Evolutionary conservation across 2,888 invertebrate genomes (phyloP), one percentile per base, ranked within the genome.

Genomic region (Troilus luridus): DNA sequence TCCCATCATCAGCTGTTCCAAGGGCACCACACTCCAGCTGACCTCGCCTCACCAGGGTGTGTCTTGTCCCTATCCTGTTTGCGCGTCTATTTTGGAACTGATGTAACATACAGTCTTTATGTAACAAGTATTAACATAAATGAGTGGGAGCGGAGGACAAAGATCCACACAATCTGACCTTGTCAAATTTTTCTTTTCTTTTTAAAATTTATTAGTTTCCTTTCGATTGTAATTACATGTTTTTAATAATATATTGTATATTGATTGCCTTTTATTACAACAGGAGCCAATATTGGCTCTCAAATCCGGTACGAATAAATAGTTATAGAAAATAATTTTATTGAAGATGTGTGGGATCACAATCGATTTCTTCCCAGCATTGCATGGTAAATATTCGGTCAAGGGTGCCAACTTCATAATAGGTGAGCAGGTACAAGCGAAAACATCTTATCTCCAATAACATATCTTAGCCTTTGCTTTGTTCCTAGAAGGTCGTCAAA

Each of bases 1-100:
- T 67, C 67, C 67, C 67, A 67, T 67, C 67, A 67, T 67, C 67
- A 67, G 67, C 67, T 67, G 67, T 24, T 67, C 67, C 67, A 67
- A 67, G 67, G 67, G 67, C 67, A 67, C 67, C 67, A 67, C 24
- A 67, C 67, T 67, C 67, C 67, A 67, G 24, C 8, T 67, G 67
- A 67, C 67, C 67, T 67, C 67, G 67, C 24, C 67, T 24, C 67
- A 27, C 14, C 67, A 6, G 67, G 67, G 67, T 24, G 67, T 67
- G 67, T 24, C 67, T 24, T 24, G 67, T 67, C 12, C 24, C 67
- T 67, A 67, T 67, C 67, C 67, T 67, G 67, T 67, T 67, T 67
- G 24, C 67, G 7, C 14, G 24, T 12, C 67, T 67, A 67, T 67
- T 67, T 67, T 24, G 12, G 67, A 67, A 24, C 67, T 27, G 24